These are phyloP conservation scores for Pseudochromis fuscus DNA, from an alignment of 2,797 vertebrate genomes.

Conservation along the genomic window DNA sequence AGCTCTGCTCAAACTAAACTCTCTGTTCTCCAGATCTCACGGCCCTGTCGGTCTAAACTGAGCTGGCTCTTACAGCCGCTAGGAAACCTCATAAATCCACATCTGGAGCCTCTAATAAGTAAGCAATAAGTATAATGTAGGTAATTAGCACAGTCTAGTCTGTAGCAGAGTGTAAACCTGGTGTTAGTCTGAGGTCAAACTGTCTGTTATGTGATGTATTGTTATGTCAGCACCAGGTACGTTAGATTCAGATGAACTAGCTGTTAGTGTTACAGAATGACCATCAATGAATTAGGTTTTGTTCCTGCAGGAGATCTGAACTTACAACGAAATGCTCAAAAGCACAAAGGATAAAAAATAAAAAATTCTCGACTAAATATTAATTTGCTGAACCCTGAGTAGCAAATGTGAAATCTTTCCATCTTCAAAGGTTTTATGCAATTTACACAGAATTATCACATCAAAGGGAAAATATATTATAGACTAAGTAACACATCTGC, in stretches of 20 bases:
- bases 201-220: not conserved
- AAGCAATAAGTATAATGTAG: constrained; percentile 19
- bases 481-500: too few relatives aligned
- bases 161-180: not conserved
- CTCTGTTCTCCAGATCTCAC: constrained; percentile 30
- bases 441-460: too few relatives aligned
- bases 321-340: too few relatives aligned
- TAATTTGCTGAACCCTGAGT: not conserved
- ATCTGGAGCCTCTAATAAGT: constrained; percentile 35
- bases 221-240: too few relatives aligned
- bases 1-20: constrained; percentile 19
- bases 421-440: too few relatives aligned
- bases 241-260: not conserved
- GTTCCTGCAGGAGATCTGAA: not conserved
- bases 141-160: not conserved
- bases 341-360: too few relatives aligned
- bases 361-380: too few relatives aligned
- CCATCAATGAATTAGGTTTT: not conserved
- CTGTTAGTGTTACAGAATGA: too few relatives aligned
- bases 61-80: constrained; percentile 32
- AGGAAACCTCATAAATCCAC: constrained; percentile 38
- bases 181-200: not conserved
- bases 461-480: not conserved
- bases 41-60: constrained; percentile 30
- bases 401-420: not conserved